Conservation (phyloP, 1,140 invertebrate species). For the Pantala flavescens region DNA sequence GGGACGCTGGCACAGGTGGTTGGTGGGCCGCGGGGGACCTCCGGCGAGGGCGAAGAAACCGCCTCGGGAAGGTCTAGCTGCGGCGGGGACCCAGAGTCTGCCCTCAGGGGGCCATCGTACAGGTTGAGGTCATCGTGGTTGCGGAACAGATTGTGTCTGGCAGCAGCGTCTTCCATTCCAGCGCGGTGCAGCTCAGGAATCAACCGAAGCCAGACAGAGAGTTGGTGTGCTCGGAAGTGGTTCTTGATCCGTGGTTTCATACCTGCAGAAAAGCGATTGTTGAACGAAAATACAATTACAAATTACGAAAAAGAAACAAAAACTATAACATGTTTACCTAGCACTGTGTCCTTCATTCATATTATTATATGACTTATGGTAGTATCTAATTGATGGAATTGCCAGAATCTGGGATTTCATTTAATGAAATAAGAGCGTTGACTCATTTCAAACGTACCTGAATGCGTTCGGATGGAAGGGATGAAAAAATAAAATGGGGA, state of each 20-base stretch:
- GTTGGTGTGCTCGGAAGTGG: conserved; percentile 85
- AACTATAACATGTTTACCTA: too few species aligned
- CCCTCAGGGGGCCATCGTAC: conserved; percentile 69
- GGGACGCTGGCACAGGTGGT: conserved; percentile 48
- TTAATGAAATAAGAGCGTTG: too few species aligned
- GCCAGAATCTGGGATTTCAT: too few species aligned
- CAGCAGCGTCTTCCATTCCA: conserved; percentile 75
- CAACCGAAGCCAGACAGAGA: conserved; percentile 86
- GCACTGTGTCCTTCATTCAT: too few species aligned
- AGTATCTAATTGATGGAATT: too few species aligned
- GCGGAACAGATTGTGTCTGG: conserved; percentile 70
- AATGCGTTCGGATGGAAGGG: too few species aligned
- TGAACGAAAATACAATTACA: too few species aligned
- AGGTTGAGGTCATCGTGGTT: conserved; percentile 69
- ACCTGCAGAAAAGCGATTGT: conserved; percentile 41
- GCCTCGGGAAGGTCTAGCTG: not conserved
- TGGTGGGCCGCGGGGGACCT: conserved; percentile 23
- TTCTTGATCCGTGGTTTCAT: conserved; percentile 84
- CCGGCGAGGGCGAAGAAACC: not conserved
- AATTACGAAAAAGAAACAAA: too few species aligned
- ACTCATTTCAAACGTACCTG: too few species aligned
- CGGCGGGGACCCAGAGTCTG: conserved; percentile 31
- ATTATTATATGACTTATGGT: too few species aligned
- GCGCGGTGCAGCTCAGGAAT: conserved; percentile 85
- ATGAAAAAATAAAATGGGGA: too few species aligned